phyloP scores from a whole-genome alignment of 2,888 invertebrate genomes.

The Steinernema carpocapsae region DNA sequence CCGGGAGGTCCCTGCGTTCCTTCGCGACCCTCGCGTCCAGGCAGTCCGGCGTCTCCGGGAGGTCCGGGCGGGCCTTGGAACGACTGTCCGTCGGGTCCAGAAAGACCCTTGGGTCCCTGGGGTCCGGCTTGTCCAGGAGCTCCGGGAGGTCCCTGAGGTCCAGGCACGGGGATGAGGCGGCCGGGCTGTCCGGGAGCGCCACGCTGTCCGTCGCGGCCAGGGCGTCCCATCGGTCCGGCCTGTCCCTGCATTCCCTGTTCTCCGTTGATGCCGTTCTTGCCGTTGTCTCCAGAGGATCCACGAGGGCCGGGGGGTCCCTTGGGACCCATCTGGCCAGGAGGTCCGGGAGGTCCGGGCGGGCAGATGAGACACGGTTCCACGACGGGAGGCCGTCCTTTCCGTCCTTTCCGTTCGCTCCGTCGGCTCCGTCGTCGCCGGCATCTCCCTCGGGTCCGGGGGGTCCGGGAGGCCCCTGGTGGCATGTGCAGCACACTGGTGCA shows the following conservation, averaged over 20 bases:
- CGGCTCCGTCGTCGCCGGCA: conserved; percentile 48
- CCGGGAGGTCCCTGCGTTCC: conserved; percentile 54
- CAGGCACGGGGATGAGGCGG: conserved; percentile 60
- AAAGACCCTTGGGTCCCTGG: conserved; percentile 58
- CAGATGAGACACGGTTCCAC: conserved; percentile 28
- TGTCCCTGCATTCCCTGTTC: conserved; percentile 62
- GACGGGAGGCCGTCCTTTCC: conserved; percentile 45
- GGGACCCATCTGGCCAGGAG: conserved; percentile 45
- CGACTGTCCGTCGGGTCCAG: conserved; percentile 61
- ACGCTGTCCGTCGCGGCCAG: conserved; percentile 61
- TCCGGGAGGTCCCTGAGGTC: conserved; percentile 61
- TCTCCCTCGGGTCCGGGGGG: conserved; percentile 53
- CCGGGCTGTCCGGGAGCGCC: conserved; percentile 61
- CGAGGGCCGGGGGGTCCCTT: conserved; percentile 32
- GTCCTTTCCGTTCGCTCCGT: conserved; percentile 48
- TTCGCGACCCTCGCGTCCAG: conserved; percentile 58
- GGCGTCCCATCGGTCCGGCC: conserved; percentile 59
- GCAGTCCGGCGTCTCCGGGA: conserved; percentile 60
- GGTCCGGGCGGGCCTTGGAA: conserved; percentile 60
- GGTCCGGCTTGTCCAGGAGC: conserved; percentile 58
- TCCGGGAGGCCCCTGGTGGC: conserved; percentile 62
- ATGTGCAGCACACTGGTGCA: conserved; percentile 57
- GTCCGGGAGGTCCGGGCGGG: conserved; percentile 41
- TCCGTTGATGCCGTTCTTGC: conserved; percentile 56
- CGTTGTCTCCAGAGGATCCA: conserved; percentile 54